Percentiles rank a stretch among this genome's conserved stretches.
phyloP scores from a whole-genome alignment of 2,888 invertebrate genomes.

The Heliconius sara region DNA sequence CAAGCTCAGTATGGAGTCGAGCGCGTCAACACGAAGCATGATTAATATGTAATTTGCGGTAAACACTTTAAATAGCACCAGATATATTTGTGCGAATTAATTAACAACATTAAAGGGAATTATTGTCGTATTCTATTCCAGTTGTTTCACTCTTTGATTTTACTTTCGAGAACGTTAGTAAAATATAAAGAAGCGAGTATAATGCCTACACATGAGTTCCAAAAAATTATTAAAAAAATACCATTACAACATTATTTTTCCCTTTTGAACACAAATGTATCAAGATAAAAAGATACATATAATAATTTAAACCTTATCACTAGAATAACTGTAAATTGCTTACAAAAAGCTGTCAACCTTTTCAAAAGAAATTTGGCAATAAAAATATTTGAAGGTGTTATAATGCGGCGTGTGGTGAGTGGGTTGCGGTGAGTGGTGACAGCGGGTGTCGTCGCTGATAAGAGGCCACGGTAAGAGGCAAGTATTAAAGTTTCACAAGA shows the following conservation, averaged over 20 bases:
- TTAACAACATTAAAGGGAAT: not conserved
- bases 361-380: slow-evolving; percentile 16
- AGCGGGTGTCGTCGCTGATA: slow-evolving; percentile 5
- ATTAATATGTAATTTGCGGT: slow-evolving; percentile 35
- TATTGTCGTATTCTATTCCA: slow-evolving; percentile 5
- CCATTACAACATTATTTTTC: not conserved
- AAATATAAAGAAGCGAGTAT: not conserved
- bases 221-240: not conserved
- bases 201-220: no score
- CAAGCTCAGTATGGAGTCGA: not conserved
- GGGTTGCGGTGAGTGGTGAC: not conserved
- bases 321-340: not conserved
- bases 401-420: not conserved
- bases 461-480: not conserved
- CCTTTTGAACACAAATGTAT: not conserved
- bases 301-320: slow-evolving; percentile 6
- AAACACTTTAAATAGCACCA: slow-evolving; percentile 33
- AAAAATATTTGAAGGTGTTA: slow-evolving; percentile 12
- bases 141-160: not conserved
- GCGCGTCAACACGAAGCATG: slow-evolving; percentile 23
- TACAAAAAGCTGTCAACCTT: slow-evolving; percentile 22
- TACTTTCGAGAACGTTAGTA: not conserved
- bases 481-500: not conserved
- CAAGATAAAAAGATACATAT: not conserved
- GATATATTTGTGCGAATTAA: slow-evolving; percentile 13